Evolutionary conservation across 2,888 invertebrate species (phyloP).

Genomic region (Dryobotodes eremita): DNA sequence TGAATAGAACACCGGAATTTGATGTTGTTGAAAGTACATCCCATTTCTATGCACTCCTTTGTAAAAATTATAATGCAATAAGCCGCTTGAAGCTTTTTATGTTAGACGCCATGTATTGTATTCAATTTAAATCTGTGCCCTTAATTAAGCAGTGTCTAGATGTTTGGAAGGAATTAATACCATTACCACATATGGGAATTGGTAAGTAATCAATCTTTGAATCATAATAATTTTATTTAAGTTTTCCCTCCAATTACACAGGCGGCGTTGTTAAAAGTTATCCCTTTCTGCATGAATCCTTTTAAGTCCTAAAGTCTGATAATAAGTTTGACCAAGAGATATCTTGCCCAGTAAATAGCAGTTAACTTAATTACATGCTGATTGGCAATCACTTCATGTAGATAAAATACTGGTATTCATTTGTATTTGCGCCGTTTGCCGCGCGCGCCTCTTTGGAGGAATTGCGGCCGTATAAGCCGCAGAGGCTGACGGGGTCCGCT

Average conservation of each 20-base stretch:
- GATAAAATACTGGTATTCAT: neutral
- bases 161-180: slow-evolving; percentile 85
- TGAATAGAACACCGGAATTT: slow-evolving; percentile 82
- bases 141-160: slow-evolving; percentile 85
- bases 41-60: slow-evolving; percentile 85
- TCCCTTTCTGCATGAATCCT: neutral
- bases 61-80: slow-evolving; percentile 79
- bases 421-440: neutral
- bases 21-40: slow-evolving; percentile 82
- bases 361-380: no score
- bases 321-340: neutral
- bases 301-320: neutral
- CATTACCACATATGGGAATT: slow-evolving; percentile 81
- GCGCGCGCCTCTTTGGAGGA: no score
- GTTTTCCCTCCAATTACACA: neutral
- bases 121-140: slow-evolving; percentile 82
- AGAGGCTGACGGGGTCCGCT: no score
- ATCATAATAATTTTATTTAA: neutral
- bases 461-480: no score
- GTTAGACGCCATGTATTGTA: slow-evolving; percentile 87
- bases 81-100: slow-evolving; percentile 82
- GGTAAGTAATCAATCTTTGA: slow-evolving; percentile 76
- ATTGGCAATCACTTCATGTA: no score
- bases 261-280: neutral
- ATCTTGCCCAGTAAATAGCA: neutral